Conservation (phyloP, 2,888 invertebrate genomes). For the Aromia moschata region DNA sequence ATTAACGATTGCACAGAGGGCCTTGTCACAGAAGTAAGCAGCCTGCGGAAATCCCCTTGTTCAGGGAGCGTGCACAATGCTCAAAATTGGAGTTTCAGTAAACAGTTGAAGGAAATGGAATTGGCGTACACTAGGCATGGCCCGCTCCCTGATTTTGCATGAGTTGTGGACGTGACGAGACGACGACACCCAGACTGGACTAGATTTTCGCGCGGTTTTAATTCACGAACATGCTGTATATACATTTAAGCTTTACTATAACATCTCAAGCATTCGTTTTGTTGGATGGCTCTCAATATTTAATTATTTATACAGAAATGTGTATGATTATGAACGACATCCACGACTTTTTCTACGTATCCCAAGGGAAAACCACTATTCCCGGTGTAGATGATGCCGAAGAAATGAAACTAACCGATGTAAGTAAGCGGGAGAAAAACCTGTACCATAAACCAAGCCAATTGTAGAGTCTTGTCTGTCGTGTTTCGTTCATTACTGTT, state of each 20-base stretch:
- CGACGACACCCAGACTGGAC: not conserved
- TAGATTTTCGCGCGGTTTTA: not conserved
- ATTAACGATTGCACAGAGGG: slow-evolving; percentile 94
- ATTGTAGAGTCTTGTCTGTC: slow-evolving; percentile 21
- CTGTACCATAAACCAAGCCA: too few relatives aligned
- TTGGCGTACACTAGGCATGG: slow-evolving; percentile 49
- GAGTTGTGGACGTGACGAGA: slow-evolving; percentile 12
- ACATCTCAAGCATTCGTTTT: not conserved
- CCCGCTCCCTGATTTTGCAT: slow-evolving; percentile 54
- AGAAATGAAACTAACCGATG: slow-evolving; percentile 88
- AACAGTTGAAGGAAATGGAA: not conserved
- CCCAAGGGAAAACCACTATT: slow-evolving; percentile 97
- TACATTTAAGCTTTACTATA: slow-evolving; percentile 7
- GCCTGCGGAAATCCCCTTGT: slow-evolving; percentile 20
- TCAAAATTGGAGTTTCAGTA: too few relatives aligned
- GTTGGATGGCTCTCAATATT: slow-evolving; percentile 9
- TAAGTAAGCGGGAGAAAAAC: slow-evolving; percentile 69
- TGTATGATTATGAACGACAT: slow-evolving; percentile 88
- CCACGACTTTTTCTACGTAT: slow-evolving; percentile 91
- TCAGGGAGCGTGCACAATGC: slow-evolving; percentile 52
- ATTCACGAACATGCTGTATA: slow-evolving; percentile 22
- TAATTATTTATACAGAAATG: slow-evolving; percentile 69
- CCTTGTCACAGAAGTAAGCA: slow-evolving; percentile 82
- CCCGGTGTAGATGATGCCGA: slow-evolving; percentile 95
- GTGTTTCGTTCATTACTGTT: slow-evolving; percentile 4